Conservation (phyloP, 2,888 invertebrate genomes). For the Scotopteryx bipunctaria region DNA sequence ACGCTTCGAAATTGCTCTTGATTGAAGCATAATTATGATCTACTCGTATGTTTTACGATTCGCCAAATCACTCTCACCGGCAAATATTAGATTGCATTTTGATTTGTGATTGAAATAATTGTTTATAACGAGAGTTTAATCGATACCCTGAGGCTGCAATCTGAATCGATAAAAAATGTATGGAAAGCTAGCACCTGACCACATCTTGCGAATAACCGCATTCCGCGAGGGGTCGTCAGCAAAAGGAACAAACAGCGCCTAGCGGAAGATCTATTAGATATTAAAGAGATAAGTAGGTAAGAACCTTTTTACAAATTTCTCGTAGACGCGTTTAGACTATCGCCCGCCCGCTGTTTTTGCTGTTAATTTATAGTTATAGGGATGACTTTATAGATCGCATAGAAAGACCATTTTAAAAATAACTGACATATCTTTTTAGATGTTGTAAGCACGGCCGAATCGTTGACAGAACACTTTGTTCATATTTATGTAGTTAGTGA, state of each 20-base stretch:
- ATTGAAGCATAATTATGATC: conserved; percentile 29
- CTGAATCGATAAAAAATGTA: conserved; percentile 59
- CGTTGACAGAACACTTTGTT: conserved; percentile 15
- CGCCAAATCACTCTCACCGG: conserved; percentile 41
- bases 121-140: conserved; percentile 55
- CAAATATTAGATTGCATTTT: conserved; percentile 46
- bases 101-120: conserved; percentile 51
- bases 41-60: conserved; percentile 32
- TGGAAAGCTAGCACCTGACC: conserved; percentile 58
- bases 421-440: background rate
- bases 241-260: conserved; percentile 44
- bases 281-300: background rate
- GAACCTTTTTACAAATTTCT: too few relatives aligned
- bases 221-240: conserved; percentile 50
- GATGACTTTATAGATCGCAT: too few relatives aligned
- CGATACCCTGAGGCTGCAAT: conserved; percentile 50
- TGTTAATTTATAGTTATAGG: too few relatives aligned
- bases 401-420: too few relatives aligned
- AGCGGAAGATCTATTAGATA: conserved; percentile 13
- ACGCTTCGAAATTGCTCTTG: conserved; percentile 19
- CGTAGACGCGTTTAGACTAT: too few relatives aligned
- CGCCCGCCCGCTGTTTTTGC: too few relatives aligned
- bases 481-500: conserved; percentile 29
- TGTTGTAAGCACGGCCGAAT: background rate
- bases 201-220: conserved; percentile 62